A percentile compares a stretch with the other conserved stretches of the same genome.
phyloP scores from a whole-genome alignment of 1,140 invertebrate species.

The Magallana angulata region DNA sequence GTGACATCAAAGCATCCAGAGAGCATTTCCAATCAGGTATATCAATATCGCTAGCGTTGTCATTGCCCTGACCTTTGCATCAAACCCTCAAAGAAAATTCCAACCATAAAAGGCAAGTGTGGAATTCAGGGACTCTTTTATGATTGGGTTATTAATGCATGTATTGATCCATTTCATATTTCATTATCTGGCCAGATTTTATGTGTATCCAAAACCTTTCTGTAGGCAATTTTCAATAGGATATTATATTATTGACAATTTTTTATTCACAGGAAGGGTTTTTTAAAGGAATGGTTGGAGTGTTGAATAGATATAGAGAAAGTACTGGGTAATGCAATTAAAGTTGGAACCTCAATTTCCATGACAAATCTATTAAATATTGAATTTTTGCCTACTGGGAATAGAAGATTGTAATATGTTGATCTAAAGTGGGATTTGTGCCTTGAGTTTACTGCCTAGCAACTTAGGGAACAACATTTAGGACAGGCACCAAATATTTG shows the following conservation, averaged over 20 bases:
- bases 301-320: no score
- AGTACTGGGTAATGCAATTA: no score
- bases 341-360: no score
- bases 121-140: not conserved
- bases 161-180: not conserved
- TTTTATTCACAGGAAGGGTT: no score
- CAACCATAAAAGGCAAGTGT: not conserved
- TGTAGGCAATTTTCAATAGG: not conserved
- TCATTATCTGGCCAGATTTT: not conserved
- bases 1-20: not conserved
- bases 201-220: not conserved
- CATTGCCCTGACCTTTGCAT: not conserved
- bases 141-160: not conserved
- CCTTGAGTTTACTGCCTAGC: not conserved
- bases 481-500: not conserved
- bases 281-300: no score
- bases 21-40: not conserved
- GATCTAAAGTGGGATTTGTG: no score
- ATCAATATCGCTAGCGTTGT: slow-evolving; percentile 4
- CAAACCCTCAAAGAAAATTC: not conserved
- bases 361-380: no score
- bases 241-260: not conserved
- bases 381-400: no score
- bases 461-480: not conserved
- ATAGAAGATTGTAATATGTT: no score